phyloP scores from a whole-genome alignment of 2,113 vertebrate species.

The Eptesicus fuscus region DNA sequence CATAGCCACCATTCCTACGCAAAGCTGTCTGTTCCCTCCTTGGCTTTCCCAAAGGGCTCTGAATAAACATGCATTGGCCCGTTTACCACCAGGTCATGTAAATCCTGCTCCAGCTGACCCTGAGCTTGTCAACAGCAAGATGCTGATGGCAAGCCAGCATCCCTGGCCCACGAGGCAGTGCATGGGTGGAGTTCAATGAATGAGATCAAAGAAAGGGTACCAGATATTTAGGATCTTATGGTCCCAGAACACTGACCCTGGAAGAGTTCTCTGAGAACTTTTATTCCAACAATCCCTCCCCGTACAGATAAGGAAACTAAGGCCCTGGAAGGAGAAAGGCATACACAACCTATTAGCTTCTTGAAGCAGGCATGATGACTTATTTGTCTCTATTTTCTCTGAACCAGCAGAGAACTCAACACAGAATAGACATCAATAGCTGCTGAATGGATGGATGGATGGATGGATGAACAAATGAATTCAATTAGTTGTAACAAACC shows the following conservation, averaged over 20 bases:
- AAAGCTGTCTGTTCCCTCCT: not conserved
- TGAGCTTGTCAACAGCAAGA: not conserved
- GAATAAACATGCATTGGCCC: not conserved
- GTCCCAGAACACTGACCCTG: not conserved
- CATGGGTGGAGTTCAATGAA: not conserved
- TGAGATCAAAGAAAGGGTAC: not conserved
- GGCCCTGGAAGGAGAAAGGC: not conserved
- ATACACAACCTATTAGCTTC: not conserved
- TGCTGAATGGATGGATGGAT: not conserved
- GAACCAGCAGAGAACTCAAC: not conserved
- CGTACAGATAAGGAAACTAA: not conserved
- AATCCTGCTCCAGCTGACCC: not conserved
- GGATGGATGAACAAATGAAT: not conserved
- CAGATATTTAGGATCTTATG: fast-evolving
- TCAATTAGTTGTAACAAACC: not conserved
- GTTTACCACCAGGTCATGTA: not conserved
- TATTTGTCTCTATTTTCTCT: not conserved
- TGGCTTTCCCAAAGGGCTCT: not conserved
- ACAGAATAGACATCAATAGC: not conserved
- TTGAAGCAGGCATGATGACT: not conserved
- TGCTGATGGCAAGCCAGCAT: not conserved
- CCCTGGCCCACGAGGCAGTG: not conserved
- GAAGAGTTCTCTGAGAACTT: not conserved
- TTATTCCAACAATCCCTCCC: not conserved
- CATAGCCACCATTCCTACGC: not conserved